Evolutionary conservation across 2,797 vertebrate genomes (phyloP).

Genomic region (Sternotherus odoratus): DNA sequence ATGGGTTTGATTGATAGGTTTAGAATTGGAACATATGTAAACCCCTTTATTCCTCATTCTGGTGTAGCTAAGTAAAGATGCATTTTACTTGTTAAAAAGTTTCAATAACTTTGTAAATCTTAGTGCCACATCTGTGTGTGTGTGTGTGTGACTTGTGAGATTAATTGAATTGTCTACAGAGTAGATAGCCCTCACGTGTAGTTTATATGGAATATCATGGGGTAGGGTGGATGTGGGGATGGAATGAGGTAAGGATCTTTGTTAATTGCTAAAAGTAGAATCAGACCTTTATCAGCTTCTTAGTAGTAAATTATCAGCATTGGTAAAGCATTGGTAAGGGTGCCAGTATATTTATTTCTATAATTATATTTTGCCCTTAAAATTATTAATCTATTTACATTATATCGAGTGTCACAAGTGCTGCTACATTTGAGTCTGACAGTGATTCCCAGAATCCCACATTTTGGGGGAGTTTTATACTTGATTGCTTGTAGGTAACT

Average conservation of each 20-base stretch:
- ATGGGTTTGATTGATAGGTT: constrained; percentile 99
- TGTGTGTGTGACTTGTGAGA: constrained; percentile 93
- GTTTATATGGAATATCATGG: constrained; percentile 1
- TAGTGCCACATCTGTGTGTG: constrained; percentile 97
- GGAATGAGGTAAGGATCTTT: constrained; percentile 8
- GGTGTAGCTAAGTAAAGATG: constrained; percentile 93
- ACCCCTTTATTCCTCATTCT: constrained; percentile 97
- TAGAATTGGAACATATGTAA: constrained; percentile 99
- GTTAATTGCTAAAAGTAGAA: background rate
- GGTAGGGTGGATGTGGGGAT: background rate
- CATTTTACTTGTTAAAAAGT: constrained; percentile 99
- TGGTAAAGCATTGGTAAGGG: constrained; percentile 9
- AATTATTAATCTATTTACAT: constrained; percentile 62
- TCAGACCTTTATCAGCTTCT: background rate
- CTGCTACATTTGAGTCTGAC: constrained; percentile 62
- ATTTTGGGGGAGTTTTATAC: constrained; percentile 56
- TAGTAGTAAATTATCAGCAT: constrained; percentile 23
- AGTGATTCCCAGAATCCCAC: constrained; percentile 67
- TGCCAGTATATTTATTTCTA: constrained; percentile 39
- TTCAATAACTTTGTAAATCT: constrained; percentile 99
- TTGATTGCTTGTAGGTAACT: constrained; percentile 57
- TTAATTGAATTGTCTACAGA: constrained; percentile 90
- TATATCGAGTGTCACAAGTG: constrained; percentile 58
- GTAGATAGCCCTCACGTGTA: constrained; percentile 70
- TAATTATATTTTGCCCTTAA: constrained; percentile 38